Evolutionary conservation across 1,140 invertebrate species (phyloP).

Genomic region (Drosophila ercepeae): DNA sequence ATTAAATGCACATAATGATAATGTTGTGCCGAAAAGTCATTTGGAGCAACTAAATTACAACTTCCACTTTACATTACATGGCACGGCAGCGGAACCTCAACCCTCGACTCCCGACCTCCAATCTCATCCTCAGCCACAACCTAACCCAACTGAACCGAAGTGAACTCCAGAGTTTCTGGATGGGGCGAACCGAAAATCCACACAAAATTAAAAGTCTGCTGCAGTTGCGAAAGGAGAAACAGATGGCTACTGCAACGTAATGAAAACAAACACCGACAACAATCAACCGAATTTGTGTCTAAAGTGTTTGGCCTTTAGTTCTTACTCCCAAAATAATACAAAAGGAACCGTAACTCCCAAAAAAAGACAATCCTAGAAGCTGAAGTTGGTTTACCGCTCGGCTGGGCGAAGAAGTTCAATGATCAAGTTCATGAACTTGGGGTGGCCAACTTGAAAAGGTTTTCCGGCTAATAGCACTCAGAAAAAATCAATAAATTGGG

Average conservation of each 20-base stretch:
- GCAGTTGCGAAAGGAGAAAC: slow-evolving; percentile 60
- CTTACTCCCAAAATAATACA: slow-evolving; percentile 7
- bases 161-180: neutral
- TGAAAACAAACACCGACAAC: slow-evolving; percentile 65
- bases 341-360: neutral
- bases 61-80: slow-evolving; percentile 79
- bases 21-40: slow-evolving; percentile 81
- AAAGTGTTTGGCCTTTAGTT: slow-evolving; percentile 27
- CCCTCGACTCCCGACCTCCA: slow-evolving; percentile 1
- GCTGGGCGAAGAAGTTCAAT: slow-evolving; percentile 72
- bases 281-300: slow-evolving; percentile 44
- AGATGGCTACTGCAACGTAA: slow-evolving; percentile 75
- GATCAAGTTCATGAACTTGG: slow-evolving; percentile 80
- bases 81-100: slow-evolving; percentile 57
- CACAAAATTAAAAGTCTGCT: slow-evolving; percentile 74
- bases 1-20: slow-evolving; percentile 81
- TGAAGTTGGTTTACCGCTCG: slow-evolving; percentile 62
- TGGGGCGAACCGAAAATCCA: slow-evolving; percentile 54
- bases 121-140: slow-evolving; percentile 7
- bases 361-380: slow-evolving; percentile 41
- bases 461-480: slow-evolving; percentile 30
- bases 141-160: slow-evolving; percentile 9
- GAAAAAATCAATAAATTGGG: neutral
- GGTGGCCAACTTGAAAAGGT: slow-evolving; percentile 48
- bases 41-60: slow-evolving; percentile 80